These are phyloP conservation scores for Lithophane socia DNA, from an alignment of 2,888 invertebrate genomes.

Conservation along the genomic window DNA sequence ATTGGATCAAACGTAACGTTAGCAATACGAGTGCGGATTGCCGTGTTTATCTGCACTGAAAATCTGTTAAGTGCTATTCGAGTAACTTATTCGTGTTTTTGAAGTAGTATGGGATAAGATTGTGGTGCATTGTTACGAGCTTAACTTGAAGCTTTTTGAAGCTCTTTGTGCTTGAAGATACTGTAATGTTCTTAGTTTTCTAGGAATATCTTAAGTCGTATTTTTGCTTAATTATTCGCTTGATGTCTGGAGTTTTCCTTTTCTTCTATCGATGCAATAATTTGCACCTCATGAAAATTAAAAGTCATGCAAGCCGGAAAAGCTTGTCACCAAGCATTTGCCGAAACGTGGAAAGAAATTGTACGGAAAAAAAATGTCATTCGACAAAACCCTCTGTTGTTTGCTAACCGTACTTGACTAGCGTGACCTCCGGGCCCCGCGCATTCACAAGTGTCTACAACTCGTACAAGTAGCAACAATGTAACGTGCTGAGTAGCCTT, in stretches of 20 bases:
- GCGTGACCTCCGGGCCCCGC: constrained; percentile 47
- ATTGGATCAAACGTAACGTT: constrained; percentile 85
- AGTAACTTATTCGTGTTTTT: constrained; percentile 62
- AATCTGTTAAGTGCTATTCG: constrained; percentile 63
- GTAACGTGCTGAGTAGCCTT: constrained; percentile 36
- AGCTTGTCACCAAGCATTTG: not conserved
- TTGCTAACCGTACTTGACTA: constrained; percentile 54
- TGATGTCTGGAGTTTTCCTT: not conserved
- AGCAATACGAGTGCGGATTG: constrained; percentile 75
- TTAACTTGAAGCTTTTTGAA: constrained; percentile 28
- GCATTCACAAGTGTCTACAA: constrained; percentile 52
- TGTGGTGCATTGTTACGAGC: constrained; percentile 42
- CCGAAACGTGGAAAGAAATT: not conserved
- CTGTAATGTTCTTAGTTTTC: constrained; percentile 29
- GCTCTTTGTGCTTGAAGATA: constrained; percentile 23
- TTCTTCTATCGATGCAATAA: not conserved
- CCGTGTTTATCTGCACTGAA: constrained; percentile 59
- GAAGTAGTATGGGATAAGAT: constrained; percentile 60
- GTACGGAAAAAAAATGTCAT: not conserved
- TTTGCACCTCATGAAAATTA: not conserved
- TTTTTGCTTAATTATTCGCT: not conserved
- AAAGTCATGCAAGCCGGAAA: not conserved
- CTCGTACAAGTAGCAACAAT: constrained; percentile 51
- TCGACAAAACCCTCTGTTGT: not conserved
- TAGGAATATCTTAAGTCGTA: not conserved